These are phyloP conservation scores for Drosophila setifemur DNA, from an alignment of 1,140 invertebrate genomes.

Conservation along the genomic window DNA sequence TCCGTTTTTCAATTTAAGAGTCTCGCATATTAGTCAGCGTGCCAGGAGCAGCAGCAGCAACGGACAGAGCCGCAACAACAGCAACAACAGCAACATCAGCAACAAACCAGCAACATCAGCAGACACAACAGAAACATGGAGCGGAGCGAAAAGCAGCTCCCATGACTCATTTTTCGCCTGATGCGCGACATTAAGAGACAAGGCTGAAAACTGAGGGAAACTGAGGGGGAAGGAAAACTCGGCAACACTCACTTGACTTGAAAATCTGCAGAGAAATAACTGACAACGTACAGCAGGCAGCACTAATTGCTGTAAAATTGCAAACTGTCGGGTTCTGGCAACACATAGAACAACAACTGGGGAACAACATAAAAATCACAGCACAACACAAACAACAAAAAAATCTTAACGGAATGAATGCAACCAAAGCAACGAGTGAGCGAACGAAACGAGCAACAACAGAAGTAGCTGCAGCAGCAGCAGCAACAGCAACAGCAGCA, in stretches of 20 bases:
- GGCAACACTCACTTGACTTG: slow-evolving; percentile 53
- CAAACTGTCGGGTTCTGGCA: slow-evolving; percentile 18
- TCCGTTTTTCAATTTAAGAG: slow-evolving; percentile 41
- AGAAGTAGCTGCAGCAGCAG: too few relatives aligned
- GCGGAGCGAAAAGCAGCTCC: slow-evolving; percentile 15
- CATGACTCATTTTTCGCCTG: slow-evolving; percentile 60
- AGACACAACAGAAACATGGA: slow-evolving; percentile 12
- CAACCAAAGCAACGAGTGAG: slow-evolving; percentile 21
- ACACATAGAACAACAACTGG: slow-evolving; percentile 48
- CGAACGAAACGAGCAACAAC: slow-evolving; percentile 22
- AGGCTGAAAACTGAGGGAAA: not conserved
- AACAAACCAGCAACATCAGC: slow-evolving; percentile 8
- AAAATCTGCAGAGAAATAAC: slow-evolving; percentile 59
- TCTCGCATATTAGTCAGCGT: slow-evolving; percentile 49
- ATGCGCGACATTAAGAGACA: slow-evolving; percentile 43
- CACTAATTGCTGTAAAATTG: slow-evolving; percentile 74
- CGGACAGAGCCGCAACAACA: slow-evolving; percentile 5
- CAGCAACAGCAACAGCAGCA: slow-evolving; percentile 22
- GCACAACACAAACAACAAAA: slow-evolving; percentile 10
- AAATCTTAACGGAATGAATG: slow-evolving; percentile 53
- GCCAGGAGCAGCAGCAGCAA: slow-evolving; percentile 20
- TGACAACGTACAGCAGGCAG: slow-evolving; percentile 70
- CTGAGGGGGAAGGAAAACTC: not conserved
- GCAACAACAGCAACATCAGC: not conserved
- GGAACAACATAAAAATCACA: slow-evolving; percentile 40